Conservation (phyloP, 1,140 invertebrate genomes). For the Drosophila lini region DNA sequence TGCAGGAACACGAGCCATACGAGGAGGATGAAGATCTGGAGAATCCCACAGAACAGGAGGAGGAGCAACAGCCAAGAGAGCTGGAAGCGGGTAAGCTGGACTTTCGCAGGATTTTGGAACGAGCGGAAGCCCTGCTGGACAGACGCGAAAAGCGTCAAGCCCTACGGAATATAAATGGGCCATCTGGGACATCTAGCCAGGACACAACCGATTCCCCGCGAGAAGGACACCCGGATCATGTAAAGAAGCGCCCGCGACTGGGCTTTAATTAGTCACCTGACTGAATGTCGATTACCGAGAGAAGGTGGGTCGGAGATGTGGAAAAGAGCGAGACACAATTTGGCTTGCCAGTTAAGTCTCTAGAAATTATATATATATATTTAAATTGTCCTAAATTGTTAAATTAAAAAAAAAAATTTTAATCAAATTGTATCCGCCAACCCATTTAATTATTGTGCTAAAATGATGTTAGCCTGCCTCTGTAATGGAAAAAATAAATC, state of each 20-base stretch:
- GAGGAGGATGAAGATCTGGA: neutral
- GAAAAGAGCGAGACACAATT: neutral
- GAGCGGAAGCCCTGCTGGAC: slow-evolving; percentile 31
- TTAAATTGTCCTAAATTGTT: neutral
- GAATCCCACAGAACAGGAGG: neutral
- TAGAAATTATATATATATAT: neutral
- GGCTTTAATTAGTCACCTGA: neutral
- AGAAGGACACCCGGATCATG: neutral
- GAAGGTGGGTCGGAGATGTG: neutral
- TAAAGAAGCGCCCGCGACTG: slow-evolving; percentile 1
- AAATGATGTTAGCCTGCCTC: neutral
- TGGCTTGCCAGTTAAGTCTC: neutral
- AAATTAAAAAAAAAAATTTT: neutral
- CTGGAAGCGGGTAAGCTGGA: neutral
- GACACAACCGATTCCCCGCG: neutral
- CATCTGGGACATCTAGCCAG: neutral
- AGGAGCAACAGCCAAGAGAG: neutral
- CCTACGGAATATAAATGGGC: slow-evolving; percentile 26
- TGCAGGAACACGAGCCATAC: too few species aligned
- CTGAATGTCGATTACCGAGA: neutral
- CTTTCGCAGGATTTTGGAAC: slow-evolving; percentile 30
- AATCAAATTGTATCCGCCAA: neutral
- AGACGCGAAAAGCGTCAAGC: slow-evolving; percentile 26
- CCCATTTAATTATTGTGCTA: too few species aligned
- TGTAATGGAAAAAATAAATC: too few species aligned